Conservation (phyloP, 2,113 vertebrate species). For the Recurvirostra avosetta region DNA sequence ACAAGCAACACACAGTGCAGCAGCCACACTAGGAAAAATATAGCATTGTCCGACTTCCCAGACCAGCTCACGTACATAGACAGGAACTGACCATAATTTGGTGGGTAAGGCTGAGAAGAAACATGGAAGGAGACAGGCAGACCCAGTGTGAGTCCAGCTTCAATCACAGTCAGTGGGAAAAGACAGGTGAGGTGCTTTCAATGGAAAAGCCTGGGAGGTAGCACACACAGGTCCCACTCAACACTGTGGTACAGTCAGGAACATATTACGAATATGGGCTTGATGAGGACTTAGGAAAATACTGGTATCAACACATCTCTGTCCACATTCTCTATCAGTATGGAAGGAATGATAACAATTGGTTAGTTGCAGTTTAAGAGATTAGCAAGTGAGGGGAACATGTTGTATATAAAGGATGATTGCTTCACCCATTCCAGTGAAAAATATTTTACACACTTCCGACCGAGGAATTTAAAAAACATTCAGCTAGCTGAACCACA, state of each 20-base stretch:
- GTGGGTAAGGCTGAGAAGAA: neutral
- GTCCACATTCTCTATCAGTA: neutral
- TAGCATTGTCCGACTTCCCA: fast-evolving
- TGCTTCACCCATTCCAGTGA: neutral
- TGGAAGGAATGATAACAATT: neutral
- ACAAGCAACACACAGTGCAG: fast-evolving
- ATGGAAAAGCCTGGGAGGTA: neutral
- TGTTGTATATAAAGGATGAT: neutral
- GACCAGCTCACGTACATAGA: neutral
- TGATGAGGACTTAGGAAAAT: neutral
- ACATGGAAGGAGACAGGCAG: neutral
- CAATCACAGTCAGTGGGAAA: neutral
- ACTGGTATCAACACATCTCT: neutral
- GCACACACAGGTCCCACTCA: neutral
- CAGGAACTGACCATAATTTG: neutral
- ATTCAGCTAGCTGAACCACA: neutral
- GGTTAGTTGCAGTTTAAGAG: neutral
- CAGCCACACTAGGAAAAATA: neutral
- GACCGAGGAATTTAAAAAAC: neutral
- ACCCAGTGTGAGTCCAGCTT: neutral
- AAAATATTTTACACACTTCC: neutral
- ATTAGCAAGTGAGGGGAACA: neutral
- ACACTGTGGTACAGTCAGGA: neutral
- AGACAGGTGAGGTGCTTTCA: neutral
- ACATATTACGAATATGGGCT: neutral